Evolutionary conservation across 2,113 vertebrate species (phyloP), one percentile per base, ranked within the genome.

Genomic region (Zosterops japonicus): DNA sequence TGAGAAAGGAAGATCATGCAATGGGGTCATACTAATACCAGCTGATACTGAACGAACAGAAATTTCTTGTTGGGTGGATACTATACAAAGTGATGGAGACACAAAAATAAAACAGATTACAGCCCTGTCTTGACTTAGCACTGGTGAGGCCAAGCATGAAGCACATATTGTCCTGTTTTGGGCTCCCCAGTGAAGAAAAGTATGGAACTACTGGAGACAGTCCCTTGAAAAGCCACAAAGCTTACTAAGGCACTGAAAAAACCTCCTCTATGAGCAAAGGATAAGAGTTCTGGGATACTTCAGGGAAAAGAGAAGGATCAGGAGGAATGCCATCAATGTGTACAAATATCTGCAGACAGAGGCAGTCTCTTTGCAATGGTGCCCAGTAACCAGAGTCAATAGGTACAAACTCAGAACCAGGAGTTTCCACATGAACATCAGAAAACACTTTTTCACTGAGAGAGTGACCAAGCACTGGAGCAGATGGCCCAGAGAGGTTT

Each of bases 401-500:
- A 1, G 4, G 9, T 17, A 59, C 12, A 69, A 55, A 21, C 14
- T 50, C 39, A 78, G 64, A 74, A 13, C 4, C 17, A 36, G 11
- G 5, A 61, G 3, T 21, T 52, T 83, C 18, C 3, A 1, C 10
- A 9, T 64, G 50, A 81, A 28, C 10, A 41, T 50, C 4, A 39
- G 47, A 11, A 80, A 68, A 77, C 27, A 57, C 5, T 16, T 68
- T 63, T 72, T 59, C 35, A 35, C 27, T 29, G 12, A 39, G 61
- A 53, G 11, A 13, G 4, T 65, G 29, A 70, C 3, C 0, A 0
- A 50, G 7, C 19, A 72, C 21, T 20, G 59, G 11, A 55, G 24
- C 11, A 83, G 27, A 21, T 17, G 44, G 3, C 21, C 31, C 28
- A 44, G 21, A 25, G 27, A 35, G 2, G 11, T 68, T 80, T 21